Conservation (phyloP, 2,888 invertebrate species). For the Amblyteles armatorius region DNA sequence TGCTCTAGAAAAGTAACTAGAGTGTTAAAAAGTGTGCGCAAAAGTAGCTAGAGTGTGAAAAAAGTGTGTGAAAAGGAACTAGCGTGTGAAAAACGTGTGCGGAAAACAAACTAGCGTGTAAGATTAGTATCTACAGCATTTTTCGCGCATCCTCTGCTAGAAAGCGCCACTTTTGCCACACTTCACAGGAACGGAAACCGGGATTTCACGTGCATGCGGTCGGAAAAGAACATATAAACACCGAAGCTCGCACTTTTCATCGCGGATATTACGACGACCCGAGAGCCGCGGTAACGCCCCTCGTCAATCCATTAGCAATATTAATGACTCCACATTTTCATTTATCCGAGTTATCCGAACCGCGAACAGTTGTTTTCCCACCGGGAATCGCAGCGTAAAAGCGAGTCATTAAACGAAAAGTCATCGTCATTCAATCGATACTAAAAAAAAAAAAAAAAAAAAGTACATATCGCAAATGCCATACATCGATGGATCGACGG, state of each 20-base stretch:
- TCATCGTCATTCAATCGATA: background rate
- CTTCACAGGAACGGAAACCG: no score
- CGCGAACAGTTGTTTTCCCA: background rate
- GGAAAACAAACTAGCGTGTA: no score
- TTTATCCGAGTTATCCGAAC: slow-evolving; percentile 24
- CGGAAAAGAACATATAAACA: background rate
- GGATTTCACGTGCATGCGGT: no score
- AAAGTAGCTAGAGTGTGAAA: no score
- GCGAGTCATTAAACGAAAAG: slow-evolving; percentile 2
- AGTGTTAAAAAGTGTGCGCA: no score
- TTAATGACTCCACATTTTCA: slow-evolving; percentile 78
- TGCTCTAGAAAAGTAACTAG: no score
- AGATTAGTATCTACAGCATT: no score
- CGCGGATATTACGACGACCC: background rate
- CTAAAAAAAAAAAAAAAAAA: background rate
- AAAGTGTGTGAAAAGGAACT: no score
- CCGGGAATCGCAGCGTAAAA: background rate
- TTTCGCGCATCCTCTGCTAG: no score
- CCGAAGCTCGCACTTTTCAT: background rate
- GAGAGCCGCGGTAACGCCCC: background rate
- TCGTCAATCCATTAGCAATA: slow-evolving; percentile 76
- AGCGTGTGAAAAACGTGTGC: no score
- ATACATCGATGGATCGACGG: background rate
- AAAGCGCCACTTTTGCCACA: no score
- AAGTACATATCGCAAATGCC: background rate